Percentiles rank a stretch among this genome's conserved stretches.
Evolutionary conservation across 2,888 invertebrate genomes (phyloP).

Genomic region (Tenthredo distinguenda): DNA sequence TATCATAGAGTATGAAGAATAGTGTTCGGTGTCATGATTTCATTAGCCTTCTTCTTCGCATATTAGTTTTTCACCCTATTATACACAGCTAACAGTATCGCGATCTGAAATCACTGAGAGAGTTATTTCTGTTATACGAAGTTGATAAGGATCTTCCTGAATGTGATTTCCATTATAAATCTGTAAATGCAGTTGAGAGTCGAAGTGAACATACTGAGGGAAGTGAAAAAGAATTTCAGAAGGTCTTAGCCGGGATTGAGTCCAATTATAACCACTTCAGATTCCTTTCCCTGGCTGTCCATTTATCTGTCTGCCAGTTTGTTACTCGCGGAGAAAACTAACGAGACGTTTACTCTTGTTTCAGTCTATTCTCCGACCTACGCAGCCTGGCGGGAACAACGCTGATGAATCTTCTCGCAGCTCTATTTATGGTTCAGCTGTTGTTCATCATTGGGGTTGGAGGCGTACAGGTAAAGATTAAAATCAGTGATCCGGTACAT

Average conservation of each 20-base stretch:
- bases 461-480: constrained; percentile 81
- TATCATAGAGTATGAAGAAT: not conserved
- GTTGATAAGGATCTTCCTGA: not conserved
- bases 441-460: constrained; percentile 85
- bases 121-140: not conserved
- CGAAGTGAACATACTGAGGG: not conserved
- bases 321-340: not conserved
- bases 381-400: constrained; percentile 84
- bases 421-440: constrained; percentile 85
- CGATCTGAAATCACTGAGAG: not conserved
- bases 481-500: constrained; percentile 11
- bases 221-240: not conserved
- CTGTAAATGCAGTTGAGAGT: not conserved
- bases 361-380: constrained; percentile 84
- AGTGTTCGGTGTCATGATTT: not conserved
- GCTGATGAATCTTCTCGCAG: constrained; percentile 84
- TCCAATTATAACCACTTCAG: constrained; percentile 10
- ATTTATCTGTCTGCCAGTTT: constrained; percentile 18
- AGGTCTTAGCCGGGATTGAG: not conserved
- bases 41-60: not conserved
- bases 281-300: not conserved
- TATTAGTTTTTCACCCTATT: not conserved
- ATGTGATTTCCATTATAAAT: not conserved
- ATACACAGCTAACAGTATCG: not conserved
- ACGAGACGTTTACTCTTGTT: constrained; percentile 72